Base-by-base conservation (phyloP, 2,113 vertebrate genomes). In the Paedocypris sp. region DNA sequence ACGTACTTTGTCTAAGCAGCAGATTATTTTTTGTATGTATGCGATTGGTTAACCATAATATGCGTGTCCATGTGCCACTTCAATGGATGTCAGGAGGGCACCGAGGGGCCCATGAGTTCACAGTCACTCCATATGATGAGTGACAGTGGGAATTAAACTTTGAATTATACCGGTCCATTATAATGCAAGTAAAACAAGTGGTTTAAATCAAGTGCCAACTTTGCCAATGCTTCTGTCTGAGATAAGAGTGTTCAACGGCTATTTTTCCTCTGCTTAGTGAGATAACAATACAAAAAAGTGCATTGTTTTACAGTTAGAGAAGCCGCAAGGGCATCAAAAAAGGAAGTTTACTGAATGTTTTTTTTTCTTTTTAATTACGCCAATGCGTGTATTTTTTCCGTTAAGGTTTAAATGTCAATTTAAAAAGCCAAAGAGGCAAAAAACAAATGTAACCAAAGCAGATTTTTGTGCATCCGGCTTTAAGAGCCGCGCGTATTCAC, bases 31-130 rank as follows among this genome's bases (percentile, higher is more conserved):
- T 52, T 28, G 23, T 25, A 29, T 46, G 39, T 31, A 60, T 62
- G 36, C 35, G 51, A 39, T 50, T 1, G 50, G 50, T 51, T 48
- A 39, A 62, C 66, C 66, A 57, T 42, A 66, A 66, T 66, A 66
- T 42, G 63, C 57, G 54, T 52, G 47, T 33, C 46, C 57, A 29
- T 19, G 22, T 26, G 31, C 49, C 47, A 60, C 62, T 54, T 62
- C 35, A 57, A 62, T 49, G 41, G 22, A 29, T 63, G 60, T 35
- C 43, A 39, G 41, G 20, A 39, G 6, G 20, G 22, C 1, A 2
- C 32, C 22, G 36, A 52, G 7, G 32, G 8, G 7, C 33, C 6
- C 3, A n/a, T n/a, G 16, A 19, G 38, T 41, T 19, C 50, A 25
- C 20, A 38, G 26, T 16, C 38, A 54, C 15, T 18, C 13, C 45